Base-by-base conservation (phyloP, 2,888 invertebrate genomes). In the Gnatocerus cornutus region DNA sequence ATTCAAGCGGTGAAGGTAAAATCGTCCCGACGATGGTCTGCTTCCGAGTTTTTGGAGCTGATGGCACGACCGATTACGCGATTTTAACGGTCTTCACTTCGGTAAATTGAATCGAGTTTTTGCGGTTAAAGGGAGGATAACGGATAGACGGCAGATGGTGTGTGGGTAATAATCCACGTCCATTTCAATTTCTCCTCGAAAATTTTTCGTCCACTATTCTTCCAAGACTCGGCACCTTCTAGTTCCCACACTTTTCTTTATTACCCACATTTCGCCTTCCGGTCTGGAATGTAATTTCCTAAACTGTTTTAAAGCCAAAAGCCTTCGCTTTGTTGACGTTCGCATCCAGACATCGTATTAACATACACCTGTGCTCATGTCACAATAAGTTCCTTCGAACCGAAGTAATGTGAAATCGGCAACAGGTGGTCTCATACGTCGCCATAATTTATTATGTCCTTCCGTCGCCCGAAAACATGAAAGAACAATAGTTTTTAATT, bases 341-440 rank as follows among this genome's bases (percentile, higher is more conserved):
- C 41, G 39, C 10, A 62, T 53, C 43, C 66, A 55, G 58, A 45
- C 63, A 7, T 13, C 41, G 53, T 43, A 71, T 71, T 71, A 72
- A 63, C 71, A 72, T 72, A 69, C 71, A 72, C 71, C 71, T 72
- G 71, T 67, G 71, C 43, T 53, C 63, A 41, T 65, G 63, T 67
- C 66, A 50, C 68, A 66, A 64, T 73, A 69, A 69, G 50, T 67
- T 59, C 46, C 48, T 33, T 59, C 50, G 56, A 56, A 65, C 56
- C 56, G 65, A 52, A 52, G 14, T 45, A 53, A 64, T 53, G 45
- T 33, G 53, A 64, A 64, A 58, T 58, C 52, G 41, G 66, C 66
- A 67, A 67, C 66, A 67, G 66, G 66, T 67, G 66, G 66, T 67
- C 66, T 52, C 59, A 59, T 52, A 58, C 66, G 48, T 55, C 58